These are phyloP conservation scores for Pteromalus puparum DNA, from an alignment of 1,140 invertebrate species.

Conservation along the genomic window DNA sequence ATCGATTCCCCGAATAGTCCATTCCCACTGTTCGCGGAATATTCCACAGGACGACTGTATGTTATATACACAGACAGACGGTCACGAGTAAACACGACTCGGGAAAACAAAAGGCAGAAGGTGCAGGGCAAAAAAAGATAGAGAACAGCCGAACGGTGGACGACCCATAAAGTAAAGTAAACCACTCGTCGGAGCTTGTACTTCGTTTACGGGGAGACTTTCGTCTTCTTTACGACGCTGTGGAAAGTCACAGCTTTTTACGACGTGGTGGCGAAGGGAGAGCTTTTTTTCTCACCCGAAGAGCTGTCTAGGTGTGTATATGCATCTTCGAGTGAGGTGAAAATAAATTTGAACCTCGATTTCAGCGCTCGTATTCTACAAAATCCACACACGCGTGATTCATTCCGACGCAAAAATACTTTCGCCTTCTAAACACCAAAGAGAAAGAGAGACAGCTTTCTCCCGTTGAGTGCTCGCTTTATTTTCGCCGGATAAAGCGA, in stretches of 20 bases:
- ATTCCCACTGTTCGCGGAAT: background rate
- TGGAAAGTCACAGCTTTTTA: conserved; percentile 16
- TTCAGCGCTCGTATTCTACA: no score
- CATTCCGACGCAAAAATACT: background rate
- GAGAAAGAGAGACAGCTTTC: background rate
- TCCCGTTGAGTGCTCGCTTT: conserved; percentile 15
- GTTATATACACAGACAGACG: background rate
- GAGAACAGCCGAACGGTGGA: conserved; percentile 52
- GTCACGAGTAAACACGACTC: background rate
- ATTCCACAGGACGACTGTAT: background rate
- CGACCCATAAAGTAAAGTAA: conserved; percentile 56
- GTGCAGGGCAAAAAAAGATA: background rate
- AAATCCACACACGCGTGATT: no score
- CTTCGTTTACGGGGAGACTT: conserved; percentile 38
- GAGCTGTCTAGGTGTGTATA: background rate
- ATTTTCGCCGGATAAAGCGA: conserved; percentile 27
- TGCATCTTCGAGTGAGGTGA: background rate
- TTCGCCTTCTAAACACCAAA: background rate
- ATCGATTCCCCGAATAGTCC: background rate
- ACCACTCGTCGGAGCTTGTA: conserved; percentile 36
- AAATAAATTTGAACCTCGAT: no score
- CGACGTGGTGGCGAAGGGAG: background rate
- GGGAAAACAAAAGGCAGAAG: background rate
- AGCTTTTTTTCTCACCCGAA: background rate
- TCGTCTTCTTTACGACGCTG: conserved; percentile 45